Conservation (phyloP, 1,140 invertebrate species). For the Drosophila saltans region DNA sequence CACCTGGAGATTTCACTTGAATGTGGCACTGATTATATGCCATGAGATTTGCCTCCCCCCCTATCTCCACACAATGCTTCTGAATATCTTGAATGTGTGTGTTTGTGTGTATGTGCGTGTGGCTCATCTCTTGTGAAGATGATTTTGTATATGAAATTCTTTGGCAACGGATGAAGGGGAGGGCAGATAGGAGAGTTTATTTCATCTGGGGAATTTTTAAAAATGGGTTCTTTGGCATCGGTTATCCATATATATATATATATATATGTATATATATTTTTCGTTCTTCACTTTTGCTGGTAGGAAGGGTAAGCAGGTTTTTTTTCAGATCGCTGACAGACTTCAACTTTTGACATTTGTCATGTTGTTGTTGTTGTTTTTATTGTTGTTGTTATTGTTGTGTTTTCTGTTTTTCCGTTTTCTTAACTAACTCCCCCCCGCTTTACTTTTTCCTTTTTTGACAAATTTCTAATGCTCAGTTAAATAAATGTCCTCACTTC, state of each 20-base stretch:
- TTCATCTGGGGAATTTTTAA: slow-evolving; percentile 12
- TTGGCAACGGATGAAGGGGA: neutral
- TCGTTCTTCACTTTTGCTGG: neutral
- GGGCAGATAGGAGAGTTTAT: neutral
- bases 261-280: too few relatives aligned
- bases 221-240: neutral
- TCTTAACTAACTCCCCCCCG: too few relatives aligned
- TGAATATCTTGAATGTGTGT: slow-evolving; percentile 35
- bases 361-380: neutral
- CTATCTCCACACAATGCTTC: neutral
- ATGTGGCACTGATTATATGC: slow-evolving; percentile 77
- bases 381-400: too few relatives aligned
- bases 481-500: slow-evolving; percentile 19
- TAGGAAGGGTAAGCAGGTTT: neutral
- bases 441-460: neutral
- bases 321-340: neutral
- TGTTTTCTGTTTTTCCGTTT: neutral
- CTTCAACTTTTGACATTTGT: slow-evolving; percentile 13
- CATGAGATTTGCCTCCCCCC: slow-evolving; percentile 59
- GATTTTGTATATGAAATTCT: neutral
- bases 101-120: slow-evolving; percentile 51
- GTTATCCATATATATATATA: neutral
- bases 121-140: slow-evolving; percentile 21
- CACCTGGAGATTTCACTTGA: slow-evolving; percentile 71
- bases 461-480: slow-evolving; percentile 14